phyloP scores from a whole-genome alignment of 2,888 invertebrate species.

The Auanema sp. region DNA sequence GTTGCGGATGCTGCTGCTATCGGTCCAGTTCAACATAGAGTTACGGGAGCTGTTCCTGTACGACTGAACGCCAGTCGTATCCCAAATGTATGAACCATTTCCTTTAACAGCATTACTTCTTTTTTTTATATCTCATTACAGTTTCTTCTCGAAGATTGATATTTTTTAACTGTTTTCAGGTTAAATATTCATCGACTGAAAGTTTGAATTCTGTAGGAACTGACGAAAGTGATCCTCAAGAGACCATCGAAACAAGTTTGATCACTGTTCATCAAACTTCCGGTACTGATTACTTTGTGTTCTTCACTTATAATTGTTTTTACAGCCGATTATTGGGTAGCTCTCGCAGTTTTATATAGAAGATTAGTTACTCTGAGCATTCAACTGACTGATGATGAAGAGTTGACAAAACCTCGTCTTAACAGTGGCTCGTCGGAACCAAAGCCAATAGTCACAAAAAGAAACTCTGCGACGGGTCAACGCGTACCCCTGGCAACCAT shows the following conservation, averaged over 20 bases:
- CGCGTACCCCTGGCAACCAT: conserved; percentile 70
- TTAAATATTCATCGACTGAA: conserved; percentile 39
- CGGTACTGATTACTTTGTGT: conserved; percentile 12
- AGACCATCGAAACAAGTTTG: conserved; percentile 57
- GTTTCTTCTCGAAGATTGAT: conserved; percentile 5
- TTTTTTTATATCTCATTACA: neutral
- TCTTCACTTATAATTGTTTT: conserved; percentile 3
- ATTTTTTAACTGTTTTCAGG: conserved; percentile 14
- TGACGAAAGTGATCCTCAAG: conserved; percentile 46
- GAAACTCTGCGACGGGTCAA: conserved; percentile 18
- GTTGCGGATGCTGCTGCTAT: conserved; percentile 39
- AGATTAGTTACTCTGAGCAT: conserved; percentile 70
- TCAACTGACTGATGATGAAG: conserved; percentile 60
- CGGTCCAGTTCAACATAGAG: conserved; percentile 47
- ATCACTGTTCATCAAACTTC: conserved; percentile 58
- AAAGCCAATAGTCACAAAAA: neutral
- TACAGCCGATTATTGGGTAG: conserved; percentile 69
- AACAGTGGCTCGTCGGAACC: conserved; percentile 7
- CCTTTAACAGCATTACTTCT: conserved; percentile 1
- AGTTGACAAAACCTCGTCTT: conserved; percentile 27
- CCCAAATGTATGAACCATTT: conserved; percentile 36
- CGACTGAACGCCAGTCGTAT: conserved; percentile 49
- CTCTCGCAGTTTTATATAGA: conserved; percentile 73
- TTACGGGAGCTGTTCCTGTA: conserved; percentile 56
- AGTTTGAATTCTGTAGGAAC: conserved; percentile 44